Conservation (phyloP, 2,113 vertebrate species). For the Cebidichthys violaceus region DNA sequence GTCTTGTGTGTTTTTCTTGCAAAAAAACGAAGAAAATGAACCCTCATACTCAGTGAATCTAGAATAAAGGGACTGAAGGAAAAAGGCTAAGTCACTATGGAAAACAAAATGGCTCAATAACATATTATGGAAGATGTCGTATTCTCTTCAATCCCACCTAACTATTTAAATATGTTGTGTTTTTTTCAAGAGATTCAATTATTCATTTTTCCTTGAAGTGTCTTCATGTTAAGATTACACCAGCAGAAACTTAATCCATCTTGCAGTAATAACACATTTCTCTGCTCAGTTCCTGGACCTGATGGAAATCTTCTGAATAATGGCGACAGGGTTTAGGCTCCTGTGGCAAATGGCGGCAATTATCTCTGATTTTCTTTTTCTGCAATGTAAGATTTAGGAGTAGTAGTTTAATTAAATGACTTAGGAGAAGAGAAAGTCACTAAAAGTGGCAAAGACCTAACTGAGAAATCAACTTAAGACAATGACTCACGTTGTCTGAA, state of each 20-base stretch:
- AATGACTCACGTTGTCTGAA: background rate
- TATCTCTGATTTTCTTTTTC: background rate
- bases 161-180: background rate
- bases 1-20: conserved; percentile 2
- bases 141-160: background rate
- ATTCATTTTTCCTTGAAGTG: background rate
- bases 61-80: background rate
- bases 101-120: background rate
- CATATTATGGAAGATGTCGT: background rate
- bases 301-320: conserved; percentile 4
- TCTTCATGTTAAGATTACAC: background rate
- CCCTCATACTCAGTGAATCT: background rate
- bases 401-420: background rate
- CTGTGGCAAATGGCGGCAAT: background rate
- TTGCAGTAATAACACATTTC: background rate
- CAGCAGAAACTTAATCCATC: conserved; percentile 3
- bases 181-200: background rate
- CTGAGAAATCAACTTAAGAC: background rate
- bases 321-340: conserved; percentile 1
- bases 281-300: background rate
- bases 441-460: background rate
- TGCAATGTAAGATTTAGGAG: background rate
- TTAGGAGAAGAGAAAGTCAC: background rate
- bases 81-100: background rate
- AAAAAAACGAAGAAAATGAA: background rate